Percentiles rank a stretch among this genome's conserved stretches.
Evolutionary conservation across 2,888 invertebrate genomes (phyloP).

Genomic region (Apocheima hispidaria): DNA sequence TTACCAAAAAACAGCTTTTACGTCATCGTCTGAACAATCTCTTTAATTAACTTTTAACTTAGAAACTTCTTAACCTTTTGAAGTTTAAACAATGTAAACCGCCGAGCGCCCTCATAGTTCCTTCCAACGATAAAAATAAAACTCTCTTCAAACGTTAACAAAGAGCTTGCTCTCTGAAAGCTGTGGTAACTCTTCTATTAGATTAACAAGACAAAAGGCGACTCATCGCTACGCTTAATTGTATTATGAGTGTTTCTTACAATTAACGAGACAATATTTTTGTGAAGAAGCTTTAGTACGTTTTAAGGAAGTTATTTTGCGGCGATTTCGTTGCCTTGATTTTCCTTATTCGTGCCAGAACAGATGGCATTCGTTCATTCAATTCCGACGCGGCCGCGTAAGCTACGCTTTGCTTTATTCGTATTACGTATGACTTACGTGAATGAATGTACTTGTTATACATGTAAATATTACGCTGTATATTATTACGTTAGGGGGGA

Average conservation of each 20-base stretch:
- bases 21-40: constrained; percentile 34
- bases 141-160: constrained; percentile 57
- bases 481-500: constrained; percentile 13
- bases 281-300: constrained; percentile 24
- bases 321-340: constrained; percentile 27
- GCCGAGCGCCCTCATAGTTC: constrained; percentile 39
- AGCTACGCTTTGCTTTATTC: constrained; percentile 28
- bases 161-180: constrained; percentile 45
- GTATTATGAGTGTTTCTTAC: constrained; percentile 48
- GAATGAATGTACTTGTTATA: constrained; percentile 15
- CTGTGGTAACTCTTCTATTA: constrained; percentile 57
- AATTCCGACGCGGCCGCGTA: constrained; percentile 24
- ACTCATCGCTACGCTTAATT: constrained; percentile 52
- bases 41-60: constrained; percentile 37
- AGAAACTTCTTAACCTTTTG: constrained; percentile 43
- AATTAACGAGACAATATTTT: constrained; percentile 37
- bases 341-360: constrained; percentile 35
- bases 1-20: neutral
- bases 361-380: constrained; percentile 36
- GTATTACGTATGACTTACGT: constrained; percentile 29
- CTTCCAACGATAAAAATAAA: constrained; percentile 53
- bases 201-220: constrained; percentile 72
- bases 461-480: constrained; percentile 19
- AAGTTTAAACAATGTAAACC: constrained; percentile 44
- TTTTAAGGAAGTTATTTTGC: constrained; percentile 34